These are phyloP conservation scores for Chiloscyllium punctatum DNA, from an alignment of 2,797 vertebrate species.

Conservation along the genomic window DNA sequence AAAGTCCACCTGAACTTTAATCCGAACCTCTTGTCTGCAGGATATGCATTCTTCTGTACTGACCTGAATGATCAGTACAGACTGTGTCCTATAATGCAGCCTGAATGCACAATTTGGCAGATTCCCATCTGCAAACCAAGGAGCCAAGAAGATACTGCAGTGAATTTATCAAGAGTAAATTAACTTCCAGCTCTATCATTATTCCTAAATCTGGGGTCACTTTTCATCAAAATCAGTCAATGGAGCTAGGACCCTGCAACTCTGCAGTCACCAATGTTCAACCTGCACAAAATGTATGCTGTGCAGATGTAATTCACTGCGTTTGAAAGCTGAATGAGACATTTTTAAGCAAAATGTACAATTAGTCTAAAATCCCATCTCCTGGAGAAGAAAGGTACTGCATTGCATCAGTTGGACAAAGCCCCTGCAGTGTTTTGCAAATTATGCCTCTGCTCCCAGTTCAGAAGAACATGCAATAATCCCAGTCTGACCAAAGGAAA, in stretches of 20 bases:
- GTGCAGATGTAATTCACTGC: neutral
- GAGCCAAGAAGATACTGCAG: too few species aligned
- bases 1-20: neutral
- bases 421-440: neutral
- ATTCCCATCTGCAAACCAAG: neutral
- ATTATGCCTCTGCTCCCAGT: neutral
- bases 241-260: neutral
- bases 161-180: neutral
- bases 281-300: too few species aligned
- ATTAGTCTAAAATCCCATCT: neutral
- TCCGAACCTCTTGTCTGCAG: neutral
- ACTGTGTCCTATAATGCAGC: too few species aligned
- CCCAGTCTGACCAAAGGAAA: neutral
- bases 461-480: neutral
- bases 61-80: too few species aligned
- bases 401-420: neutral
- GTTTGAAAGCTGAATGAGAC: neutral
- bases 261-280: neutral
- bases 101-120: neutral
- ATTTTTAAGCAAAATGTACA: neutral
- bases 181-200: neutral
- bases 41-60: neutral
- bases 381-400: constrained; percentile 23
- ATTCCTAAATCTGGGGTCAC: neutral
- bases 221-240: neutral